Conservation (phyloP, 1,140 invertebrate species). For the Hestina assimilis region DNA sequence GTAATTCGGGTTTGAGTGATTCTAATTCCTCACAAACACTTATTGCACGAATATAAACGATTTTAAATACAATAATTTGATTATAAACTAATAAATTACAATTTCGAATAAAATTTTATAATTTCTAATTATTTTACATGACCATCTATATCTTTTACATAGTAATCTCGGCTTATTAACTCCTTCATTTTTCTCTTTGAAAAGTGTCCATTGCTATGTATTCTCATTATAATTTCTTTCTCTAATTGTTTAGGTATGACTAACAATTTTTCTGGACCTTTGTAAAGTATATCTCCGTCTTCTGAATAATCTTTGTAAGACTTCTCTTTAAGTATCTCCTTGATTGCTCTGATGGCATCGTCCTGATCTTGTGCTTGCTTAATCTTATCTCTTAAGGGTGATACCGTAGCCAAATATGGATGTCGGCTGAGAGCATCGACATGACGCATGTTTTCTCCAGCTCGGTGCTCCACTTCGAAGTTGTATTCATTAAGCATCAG, state of each 20-base stretch:
- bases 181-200: slow-evolving; percentile 47
- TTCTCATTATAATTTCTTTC: slow-evolving; percentile 33
- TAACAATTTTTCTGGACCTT: slow-evolving; percentile 15
- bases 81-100: too few relatives aligned
- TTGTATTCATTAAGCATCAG: slow-evolving; percentile 34
- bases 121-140: too few relatives aligned
- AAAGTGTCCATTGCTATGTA: slow-evolving; percentile 51
- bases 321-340: slow-evolving; percentile 21
- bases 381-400: slow-evolving; percentile 53
- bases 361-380: slow-evolving; percentile 28
- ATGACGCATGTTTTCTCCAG: slow-evolving; percentile 42
- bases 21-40: too few relatives aligned
- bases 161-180: slow-evolving; percentile 49
- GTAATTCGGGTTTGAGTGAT: too few relatives aligned
- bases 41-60: too few relatives aligned
- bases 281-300: slow-evolving; percentile 18
- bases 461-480: slow-evolving; percentile 41
- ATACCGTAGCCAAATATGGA: background rate
- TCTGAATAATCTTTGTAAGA: slow-evolving; percentile 24
- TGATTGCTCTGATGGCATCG: slow-evolving; percentile 35
- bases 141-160: slow-evolving; percentile 43
- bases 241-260: slow-evolving; percentile 40
- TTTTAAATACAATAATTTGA: too few relatives aligned
- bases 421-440: background rate
- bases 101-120: too few relatives aligned